Base-by-base conservation (phyloP, 2,113 vertebrate genomes). In the Pardalotus punctatus region DNA sequence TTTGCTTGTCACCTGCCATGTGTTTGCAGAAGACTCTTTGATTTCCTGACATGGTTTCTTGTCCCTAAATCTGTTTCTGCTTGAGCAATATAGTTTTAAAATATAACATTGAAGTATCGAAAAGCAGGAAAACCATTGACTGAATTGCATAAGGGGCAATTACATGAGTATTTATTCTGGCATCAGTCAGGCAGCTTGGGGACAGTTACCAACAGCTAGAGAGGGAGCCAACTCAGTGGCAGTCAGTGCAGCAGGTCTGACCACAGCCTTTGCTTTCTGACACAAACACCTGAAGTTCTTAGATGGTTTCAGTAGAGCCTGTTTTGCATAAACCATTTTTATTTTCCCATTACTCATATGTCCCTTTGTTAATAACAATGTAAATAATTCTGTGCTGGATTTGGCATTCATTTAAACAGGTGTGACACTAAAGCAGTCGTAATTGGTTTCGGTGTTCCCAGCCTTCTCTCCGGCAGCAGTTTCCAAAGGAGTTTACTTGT, bases 391-490 rank as follows among this genome's bases (percentile, higher is more conserved):
- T 84, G 28, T 51, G 65, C 88, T 78, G 70, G 51, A 90, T 90
- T 94, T 96, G 96, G 92, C 93, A 90, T 93, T 96, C 72, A 93
- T 88, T 94, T 83, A 54, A 88, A 65, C 80, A 96, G 94, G 95
- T 96, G 93, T 96, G 90, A 71, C 65, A 43, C 86, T 90, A 92
- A 95, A 94, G 94, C 65, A 76, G 56, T 78, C 0, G 0, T 96
- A 94, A 95, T 92, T 83, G 88, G 76, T 95, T 96, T 95, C 76
- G 67, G 72, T 35, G 82, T 96, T 94, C 82, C 86, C 86, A 90
- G 65, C 86, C 57, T 67, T 71, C 86, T 96, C 72, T 88, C 76
- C 6, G 28, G 80, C 76, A 93, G 79, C 42, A 29, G 56, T 83
- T 94, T 96, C 66, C 83, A 66, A 94, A 95, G 67, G 64, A 83